Evolutionary conservation across 2,888 invertebrate species (phyloP).

Genomic region (Chaitophorus viminalis): DNA sequence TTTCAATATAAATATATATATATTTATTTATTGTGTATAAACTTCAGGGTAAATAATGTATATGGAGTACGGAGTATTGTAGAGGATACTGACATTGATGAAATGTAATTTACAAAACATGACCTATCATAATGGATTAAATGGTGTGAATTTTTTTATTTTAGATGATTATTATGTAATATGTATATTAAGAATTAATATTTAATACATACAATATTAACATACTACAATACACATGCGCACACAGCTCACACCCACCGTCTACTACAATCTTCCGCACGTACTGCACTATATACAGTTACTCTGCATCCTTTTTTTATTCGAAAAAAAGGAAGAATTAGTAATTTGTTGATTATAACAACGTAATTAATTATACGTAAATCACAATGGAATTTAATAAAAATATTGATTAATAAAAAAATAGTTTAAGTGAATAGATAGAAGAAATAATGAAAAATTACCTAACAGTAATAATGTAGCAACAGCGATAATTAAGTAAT

Average conservation of each 20-base stretch:
- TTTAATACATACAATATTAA: constrained; percentile 25
- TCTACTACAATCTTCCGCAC: constrained; percentile 9
- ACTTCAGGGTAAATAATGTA: background rate
- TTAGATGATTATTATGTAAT: background rate
- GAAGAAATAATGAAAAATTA: constrained; percentile 19
- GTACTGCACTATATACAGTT: background rate
- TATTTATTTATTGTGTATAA: no score
- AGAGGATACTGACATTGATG: background rate
- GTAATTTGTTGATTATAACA: background rate
- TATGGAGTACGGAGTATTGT: background rate
- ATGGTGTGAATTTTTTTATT: background rate
- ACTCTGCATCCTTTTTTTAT: background rate
- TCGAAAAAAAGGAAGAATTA: no score
- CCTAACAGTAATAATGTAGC: background rate
- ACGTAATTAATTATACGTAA: background rate
- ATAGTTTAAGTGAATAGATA: background rate
- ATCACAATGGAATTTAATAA: background rate
- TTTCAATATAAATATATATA: no score
- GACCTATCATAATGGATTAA: background rate
- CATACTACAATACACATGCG: constrained; percentile 48
- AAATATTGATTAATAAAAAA: background rate
- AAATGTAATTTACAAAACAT: background rate
- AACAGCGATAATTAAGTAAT: background rate
- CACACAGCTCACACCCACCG: constrained; percentile 37
- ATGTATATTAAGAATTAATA: background rate